Evolutionary conservation across 2,113 vertebrate species (phyloP).

Genomic region (Tetraodon nigroviridis): DNA sequence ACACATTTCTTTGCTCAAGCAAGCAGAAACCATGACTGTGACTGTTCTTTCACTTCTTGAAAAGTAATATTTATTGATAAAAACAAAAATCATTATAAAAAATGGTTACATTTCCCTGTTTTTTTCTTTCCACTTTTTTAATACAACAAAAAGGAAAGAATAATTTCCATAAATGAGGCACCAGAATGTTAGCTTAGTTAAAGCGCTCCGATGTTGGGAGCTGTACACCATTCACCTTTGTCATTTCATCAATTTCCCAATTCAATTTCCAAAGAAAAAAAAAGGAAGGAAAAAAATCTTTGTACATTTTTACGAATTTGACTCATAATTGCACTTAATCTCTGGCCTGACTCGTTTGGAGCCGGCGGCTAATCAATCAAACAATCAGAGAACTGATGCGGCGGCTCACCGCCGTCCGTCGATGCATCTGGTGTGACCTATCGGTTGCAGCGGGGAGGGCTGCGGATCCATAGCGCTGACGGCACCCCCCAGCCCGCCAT

Average conservation of each 20-base stretch:
- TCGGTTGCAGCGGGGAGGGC: constrained; percentile 36
- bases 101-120: constrained; percentile 7
- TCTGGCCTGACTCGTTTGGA: constrained; percentile 39
- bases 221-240: neutral
- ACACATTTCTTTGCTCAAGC: constrained; percentile 12
- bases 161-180: constrained; percentile 18
- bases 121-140: constrained; percentile 1
- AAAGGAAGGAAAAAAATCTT: constrained; percentile 27
- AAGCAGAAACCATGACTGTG: constrained; percentile 22
- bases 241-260: constrained; percentile 15
- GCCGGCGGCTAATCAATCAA: constrained; percentile 10
- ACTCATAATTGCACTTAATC: constrained; percentile 54
- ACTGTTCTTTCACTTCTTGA: neutral
- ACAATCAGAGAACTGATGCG: constrained; percentile 58
- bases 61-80: constrained; percentile 45
- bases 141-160: neutral
- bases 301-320: constrained; percentile 38
- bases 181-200: too few relatives aligned
- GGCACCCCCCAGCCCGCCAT: constrained; percentile 40
- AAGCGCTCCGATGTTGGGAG: too few relatives aligned
- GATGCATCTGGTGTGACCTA: constrained; percentile 59
- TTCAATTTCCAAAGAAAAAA: constrained; percentile 1
- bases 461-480: constrained; percentile 57
- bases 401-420: constrained; percentile 43
- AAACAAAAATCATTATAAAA: constrained; percentile 21